Evolutionary conservation across 2,797 vertebrate genomes (phyloP).

Genomic region (Pteronotus mesoamericanus): DNA sequence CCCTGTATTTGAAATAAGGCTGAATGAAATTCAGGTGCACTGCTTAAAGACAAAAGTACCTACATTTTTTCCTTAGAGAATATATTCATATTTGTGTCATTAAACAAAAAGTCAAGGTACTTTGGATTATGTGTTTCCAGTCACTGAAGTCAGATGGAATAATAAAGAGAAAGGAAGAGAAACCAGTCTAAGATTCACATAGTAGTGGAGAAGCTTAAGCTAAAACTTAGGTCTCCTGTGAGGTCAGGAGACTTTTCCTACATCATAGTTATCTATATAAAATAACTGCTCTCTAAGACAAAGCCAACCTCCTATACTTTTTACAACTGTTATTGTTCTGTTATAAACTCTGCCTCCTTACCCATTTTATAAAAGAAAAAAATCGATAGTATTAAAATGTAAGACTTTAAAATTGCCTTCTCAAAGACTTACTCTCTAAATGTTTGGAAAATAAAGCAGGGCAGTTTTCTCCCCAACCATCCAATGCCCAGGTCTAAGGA

Average conservation of each 20-base stretch:
- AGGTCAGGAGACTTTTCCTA: background rate
- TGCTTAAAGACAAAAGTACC: background rate
- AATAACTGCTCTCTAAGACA: background rate
- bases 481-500: background rate
- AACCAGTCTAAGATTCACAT: background rate
- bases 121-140: background rate
- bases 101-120: constrained; percentile 1
- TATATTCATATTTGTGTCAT: background rate
- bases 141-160: background rate
- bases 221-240: background rate
- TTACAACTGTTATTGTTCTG: background rate
- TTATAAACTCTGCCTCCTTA: background rate
- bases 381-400: background rate
- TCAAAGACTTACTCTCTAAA: background rate
- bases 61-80: background rate
- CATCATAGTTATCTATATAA: background rate
- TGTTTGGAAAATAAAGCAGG: background rate
- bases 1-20: constrained; percentile 4
- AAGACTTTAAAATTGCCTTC: background rate
- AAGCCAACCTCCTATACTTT: background rate
- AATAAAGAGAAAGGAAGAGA: background rate
- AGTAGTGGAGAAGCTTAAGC: background rate
- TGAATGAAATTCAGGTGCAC: background rate
- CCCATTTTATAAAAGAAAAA: background rate
- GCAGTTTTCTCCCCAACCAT: background rate